phyloP scores from a whole-genome alignment of 2,888 invertebrate species.

The Caenorhabditis imperialis region DNA sequence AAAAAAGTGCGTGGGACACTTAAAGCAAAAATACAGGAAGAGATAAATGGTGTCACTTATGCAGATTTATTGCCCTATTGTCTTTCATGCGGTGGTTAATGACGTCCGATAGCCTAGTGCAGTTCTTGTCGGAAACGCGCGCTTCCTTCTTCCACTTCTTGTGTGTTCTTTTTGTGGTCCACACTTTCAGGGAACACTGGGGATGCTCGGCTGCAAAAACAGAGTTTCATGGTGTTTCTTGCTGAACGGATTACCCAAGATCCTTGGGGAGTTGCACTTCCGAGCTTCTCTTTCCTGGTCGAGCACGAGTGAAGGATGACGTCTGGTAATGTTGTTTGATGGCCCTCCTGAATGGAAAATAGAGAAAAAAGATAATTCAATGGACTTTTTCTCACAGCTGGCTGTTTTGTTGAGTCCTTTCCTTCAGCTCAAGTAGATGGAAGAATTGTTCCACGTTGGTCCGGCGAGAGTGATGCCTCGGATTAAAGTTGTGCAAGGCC shows the following conservation, averaged over 20 bases:
- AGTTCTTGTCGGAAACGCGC: not conserved
- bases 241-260: not conserved
- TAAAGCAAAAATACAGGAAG: not conserved
- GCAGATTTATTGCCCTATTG: not conserved
- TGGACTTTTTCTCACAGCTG: no score
- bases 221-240: no score
- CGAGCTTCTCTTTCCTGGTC: slow-evolving; percentile 14
- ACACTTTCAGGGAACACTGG: no score
- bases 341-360: not conserved
- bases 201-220: no score
- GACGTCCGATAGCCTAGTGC: not conserved
- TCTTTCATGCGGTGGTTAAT: not conserved
- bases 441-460: no score
- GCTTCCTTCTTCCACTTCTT: not conserved
- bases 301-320: slow-evolving; percentile 12
- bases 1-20: no score
- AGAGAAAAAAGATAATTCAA: not conserved
- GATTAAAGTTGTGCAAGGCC: no score
- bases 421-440: no score
- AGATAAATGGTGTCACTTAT: not conserved
- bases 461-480: no score
- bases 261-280: not conserved
- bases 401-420: no score
- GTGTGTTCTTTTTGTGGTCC: not conserved
- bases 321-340: not conserved